These are phyloP conservation scores for Luscinia luscinia DNA, from an alignment of 2,797 vertebrate genomes.

Conservation along the genomic window DNA sequence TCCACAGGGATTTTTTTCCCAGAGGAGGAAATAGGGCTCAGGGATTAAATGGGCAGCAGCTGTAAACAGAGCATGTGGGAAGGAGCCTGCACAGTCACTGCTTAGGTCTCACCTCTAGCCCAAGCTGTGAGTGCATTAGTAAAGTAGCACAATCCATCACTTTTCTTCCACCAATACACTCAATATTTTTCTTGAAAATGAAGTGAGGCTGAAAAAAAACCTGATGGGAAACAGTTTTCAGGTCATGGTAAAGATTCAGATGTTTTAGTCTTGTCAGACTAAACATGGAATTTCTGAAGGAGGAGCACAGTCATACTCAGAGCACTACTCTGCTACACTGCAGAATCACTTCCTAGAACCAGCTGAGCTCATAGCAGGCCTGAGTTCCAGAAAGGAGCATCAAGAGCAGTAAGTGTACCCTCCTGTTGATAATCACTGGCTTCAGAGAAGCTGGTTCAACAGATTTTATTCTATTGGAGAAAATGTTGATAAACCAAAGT, in stretches of 20 bases:
- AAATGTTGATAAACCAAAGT: background rate
- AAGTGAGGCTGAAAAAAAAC: background rate
- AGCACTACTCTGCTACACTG: background rate
- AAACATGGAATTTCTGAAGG: constrained; percentile 33
- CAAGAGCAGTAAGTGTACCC: background rate
- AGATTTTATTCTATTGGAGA: background rate
- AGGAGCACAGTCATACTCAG: constrained; percentile 20
- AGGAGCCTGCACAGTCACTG: background rate
- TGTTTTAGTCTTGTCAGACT: background rate
- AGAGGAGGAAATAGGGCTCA: background rate
- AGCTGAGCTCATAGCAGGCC: background rate
- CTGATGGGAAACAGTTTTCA: background rate
- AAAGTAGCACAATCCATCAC: background rate
- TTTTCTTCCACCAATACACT: background rate
- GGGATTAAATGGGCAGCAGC: background rate
- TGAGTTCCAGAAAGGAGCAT: background rate
- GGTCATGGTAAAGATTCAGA: background rate
- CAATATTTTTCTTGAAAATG: background rate
- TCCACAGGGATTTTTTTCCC: background rate
- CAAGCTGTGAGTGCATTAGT: background rate
- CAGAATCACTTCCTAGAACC: constrained; percentile 25
- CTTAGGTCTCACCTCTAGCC: background rate
- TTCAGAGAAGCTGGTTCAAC: background rate
- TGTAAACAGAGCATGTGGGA: background rate
- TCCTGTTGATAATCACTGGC: background rate